phyloP scores from a whole-genome alignment of 2,797 vertebrate species.

The Myotis vivesi region DNA sequence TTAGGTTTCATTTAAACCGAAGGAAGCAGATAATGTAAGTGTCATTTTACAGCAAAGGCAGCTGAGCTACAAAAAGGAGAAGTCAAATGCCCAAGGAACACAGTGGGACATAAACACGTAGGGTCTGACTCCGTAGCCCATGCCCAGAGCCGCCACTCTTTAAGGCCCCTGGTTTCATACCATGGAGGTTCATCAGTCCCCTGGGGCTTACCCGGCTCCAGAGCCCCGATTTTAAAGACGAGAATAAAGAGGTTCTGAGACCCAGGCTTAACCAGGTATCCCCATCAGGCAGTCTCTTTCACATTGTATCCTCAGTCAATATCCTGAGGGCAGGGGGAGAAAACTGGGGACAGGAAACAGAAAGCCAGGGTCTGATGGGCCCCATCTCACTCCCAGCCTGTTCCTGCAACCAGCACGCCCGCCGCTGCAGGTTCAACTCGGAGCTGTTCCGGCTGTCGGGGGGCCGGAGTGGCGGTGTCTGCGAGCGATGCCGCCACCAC shows the following conservation, averaged over 20 bases:
- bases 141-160: rapidly evolving
- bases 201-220: rapidly evolving
- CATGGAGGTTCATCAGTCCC: neutral
- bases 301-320: rapidly evolving
- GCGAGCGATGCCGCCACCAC: constrained; percentile 93
- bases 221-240: neutral
- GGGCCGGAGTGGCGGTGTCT: constrained; percentile 91
- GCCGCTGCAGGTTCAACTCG: constrained; percentile 93
- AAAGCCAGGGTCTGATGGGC: neutral
- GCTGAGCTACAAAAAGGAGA: neutral
- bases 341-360: neutral
- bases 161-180: neutral
- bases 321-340: neutral
- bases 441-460: constrained; percentile 93
- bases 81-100: neutral
- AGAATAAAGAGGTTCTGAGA: neutral
- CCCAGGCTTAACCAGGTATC: neutral
- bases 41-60: neutral
- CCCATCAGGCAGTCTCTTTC: neutral
- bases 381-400: constrained; percentile 84
- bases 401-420: constrained; percentile 91
- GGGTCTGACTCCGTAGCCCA: neutral
- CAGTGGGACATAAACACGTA: rapidly evolving
- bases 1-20: neutral
- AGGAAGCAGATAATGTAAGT: neutral